Evolutionary conservation across 2,113 vertebrate genomes (phyloP).

Genomic region (Todiramphus saurophagus): DNA sequence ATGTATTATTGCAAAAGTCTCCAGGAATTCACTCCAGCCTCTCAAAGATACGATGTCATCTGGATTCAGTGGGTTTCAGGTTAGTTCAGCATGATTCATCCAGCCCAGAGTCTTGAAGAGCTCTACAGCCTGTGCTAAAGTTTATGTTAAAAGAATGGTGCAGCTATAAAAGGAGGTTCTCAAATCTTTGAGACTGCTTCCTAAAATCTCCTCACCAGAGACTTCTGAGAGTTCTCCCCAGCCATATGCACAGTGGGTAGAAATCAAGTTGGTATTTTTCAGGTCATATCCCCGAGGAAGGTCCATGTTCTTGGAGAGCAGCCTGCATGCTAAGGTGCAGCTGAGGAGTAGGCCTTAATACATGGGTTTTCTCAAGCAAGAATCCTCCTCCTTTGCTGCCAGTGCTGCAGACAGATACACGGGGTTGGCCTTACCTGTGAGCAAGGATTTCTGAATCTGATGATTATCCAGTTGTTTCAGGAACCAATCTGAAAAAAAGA

Average conservation of each 20-base stretch:
- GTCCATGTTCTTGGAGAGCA: not conserved
- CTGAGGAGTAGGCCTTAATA: not conserved
- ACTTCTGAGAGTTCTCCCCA: not conserved
- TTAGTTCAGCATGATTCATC: constrained; percentile 70
- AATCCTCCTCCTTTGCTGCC: not conserved
- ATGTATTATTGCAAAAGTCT: constrained; percentile 89
- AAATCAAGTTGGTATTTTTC: not conserved
- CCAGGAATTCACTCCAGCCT: constrained; percentile 86
- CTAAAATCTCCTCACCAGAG: not conserved
- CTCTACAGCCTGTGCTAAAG: not conserved
- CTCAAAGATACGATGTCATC: constrained; percentile 89
- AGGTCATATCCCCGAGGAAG: accelerated
- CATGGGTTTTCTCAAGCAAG: not conserved
- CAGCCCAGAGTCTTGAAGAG: not conserved
- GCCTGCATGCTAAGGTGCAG: not conserved
- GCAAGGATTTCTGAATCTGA: not conserved
- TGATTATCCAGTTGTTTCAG: not conserved
- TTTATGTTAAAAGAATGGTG: not conserved
- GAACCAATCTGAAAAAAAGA: not conserved
- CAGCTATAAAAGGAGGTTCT: not conserved
- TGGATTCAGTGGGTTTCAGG: constrained; percentile 99
- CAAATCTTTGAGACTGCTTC: not conserved
- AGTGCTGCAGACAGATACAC: not conserved
- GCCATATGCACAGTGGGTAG: not conserved
- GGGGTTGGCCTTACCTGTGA: not conserved